Percentiles rank a stretch among this genome's conserved stretches.
These are phyloP conservation scores for Labrus mixtus DNA, from an alignment of 2,113 vertebrate genomes.

Conservation along the genomic window DNA sequence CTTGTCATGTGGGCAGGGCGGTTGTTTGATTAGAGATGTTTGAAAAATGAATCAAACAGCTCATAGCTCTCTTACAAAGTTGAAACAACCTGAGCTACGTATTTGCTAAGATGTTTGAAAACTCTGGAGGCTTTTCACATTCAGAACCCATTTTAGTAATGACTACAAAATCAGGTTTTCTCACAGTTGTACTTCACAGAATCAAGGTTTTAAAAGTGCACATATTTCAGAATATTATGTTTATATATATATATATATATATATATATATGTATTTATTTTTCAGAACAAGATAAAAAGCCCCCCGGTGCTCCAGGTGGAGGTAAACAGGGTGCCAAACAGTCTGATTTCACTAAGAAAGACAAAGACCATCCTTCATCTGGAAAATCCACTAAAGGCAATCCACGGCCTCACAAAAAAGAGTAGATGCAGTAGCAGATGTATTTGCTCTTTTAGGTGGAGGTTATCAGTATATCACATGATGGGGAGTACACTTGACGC, in stretches of 20 bases:
- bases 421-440: not conserved
- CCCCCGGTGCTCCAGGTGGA: constrained; percentile 4
- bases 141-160: no score
- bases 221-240: not conserved
- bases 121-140: no score
- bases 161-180: no score
- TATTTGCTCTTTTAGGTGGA: not conserved
- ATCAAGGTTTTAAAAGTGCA: not conserved
- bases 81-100: not conserved
- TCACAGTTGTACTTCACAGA: not conserved
- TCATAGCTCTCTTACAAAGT: not conserved
- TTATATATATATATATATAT: not conserved
- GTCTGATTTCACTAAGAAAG: constrained; percentile 1
- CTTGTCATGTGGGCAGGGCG: not conserved
- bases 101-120: no score
- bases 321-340: not conserved
- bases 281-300: constrained; percentile 21
- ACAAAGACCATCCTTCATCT: constrained; percentile 18
- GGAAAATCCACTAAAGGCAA: constrained; percentile 11
- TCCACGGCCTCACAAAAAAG: not conserved
- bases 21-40: not conserved
- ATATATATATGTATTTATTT: not conserved
- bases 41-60: not conserved
- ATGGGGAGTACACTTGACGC: not conserved
- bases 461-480: not conserved